Conservation (phyloP, 2,113 vertebrate species). For the Nanorana parkeri region DNA sequence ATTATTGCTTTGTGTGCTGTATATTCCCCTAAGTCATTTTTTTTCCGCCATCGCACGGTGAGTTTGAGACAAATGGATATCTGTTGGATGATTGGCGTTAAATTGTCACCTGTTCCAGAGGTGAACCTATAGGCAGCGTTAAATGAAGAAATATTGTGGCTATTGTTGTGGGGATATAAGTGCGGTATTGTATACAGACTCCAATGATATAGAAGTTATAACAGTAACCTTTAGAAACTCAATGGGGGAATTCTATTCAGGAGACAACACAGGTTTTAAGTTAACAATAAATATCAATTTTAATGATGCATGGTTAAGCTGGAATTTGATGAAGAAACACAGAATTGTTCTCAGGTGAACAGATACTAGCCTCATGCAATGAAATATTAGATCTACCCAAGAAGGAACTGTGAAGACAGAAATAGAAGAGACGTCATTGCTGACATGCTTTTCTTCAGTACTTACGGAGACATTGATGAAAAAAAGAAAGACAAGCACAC, state of each 20-base stretch:
- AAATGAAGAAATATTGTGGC: slow-evolving; percentile 22
- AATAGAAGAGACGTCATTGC: no score
- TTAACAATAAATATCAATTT: slow-evolving; percentile 13
- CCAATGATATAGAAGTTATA: slow-evolving; percentile 17
- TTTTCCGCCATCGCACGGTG: background rate
- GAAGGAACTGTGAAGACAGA: no score
- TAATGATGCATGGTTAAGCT: background rate
- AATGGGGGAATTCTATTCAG: background rate
- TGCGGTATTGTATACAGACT: background rate
- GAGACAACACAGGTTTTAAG: background rate
- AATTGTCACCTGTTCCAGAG: slow-evolving; percentile 22
- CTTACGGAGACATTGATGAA: no score
- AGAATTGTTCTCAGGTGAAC: background rate
- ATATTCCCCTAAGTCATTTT: slow-evolving; percentile 50
- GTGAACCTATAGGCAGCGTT: slow-evolving; percentile 2
- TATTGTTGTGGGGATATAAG: background rate
- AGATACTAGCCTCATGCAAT: background rate
- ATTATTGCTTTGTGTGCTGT: slow-evolving; percentile 48
- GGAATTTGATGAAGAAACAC: background rate
- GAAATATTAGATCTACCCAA: background rate
- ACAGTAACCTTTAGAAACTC: slow-evolving; percentile 22
- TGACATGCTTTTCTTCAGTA: no score
- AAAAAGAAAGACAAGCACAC: no score
- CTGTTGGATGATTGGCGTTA: slow-evolving; percentile 37
- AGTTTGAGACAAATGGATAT: background rate